Conservation (phyloP, 2,888 invertebrate species). For the Gasteruption jaculator region DNA sequence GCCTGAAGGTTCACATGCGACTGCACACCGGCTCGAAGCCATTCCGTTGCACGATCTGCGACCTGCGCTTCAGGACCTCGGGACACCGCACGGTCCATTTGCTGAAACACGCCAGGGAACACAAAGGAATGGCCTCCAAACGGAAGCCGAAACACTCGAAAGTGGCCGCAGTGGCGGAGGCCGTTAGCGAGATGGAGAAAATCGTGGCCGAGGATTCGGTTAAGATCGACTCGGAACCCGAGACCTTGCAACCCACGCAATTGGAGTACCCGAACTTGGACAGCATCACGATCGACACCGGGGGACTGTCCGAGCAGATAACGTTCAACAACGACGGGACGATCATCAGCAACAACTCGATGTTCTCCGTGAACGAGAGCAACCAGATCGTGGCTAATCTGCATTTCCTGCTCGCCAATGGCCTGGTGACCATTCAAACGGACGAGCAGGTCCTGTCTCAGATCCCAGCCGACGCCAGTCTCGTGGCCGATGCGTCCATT, state of each 20-base stretch:
- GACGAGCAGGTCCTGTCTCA: slow-evolving; percentile 41
- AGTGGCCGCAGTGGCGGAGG: slow-evolving; percentile 30
- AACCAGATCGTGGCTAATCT: slow-evolving; percentile 43
- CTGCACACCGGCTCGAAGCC: slow-evolving; percentile 63
- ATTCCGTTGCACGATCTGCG: slow-evolving; percentile 60
- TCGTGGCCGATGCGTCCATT: slow-evolving; percentile 10
- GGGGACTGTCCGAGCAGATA: slow-evolving; percentile 33
- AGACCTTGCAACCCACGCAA: slow-evolving; percentile 9
- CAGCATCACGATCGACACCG: slow-evolving; percentile 29
- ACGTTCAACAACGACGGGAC: slow-evolving; percentile 36
- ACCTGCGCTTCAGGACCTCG: slow-evolving; percentile 62
- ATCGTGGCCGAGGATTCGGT: slow-evolving; percentile 10
- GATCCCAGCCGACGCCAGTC: slow-evolving; percentile 4
- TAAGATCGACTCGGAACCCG: background rate
- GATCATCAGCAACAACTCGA: slow-evolving; percentile 47
- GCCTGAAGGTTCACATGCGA: slow-evolving; percentile 64
- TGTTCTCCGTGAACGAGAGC: slow-evolving; percentile 39
- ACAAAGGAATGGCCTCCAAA: slow-evolving; percentile 25
- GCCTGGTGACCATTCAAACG: slow-evolving; percentile 49
- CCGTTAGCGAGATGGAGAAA: slow-evolving; percentile 24
- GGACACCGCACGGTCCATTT: slow-evolving; percentile 65
- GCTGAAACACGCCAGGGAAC: slow-evolving; percentile 52
- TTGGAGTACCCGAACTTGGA: slow-evolving; percentile 29
- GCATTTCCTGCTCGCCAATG: slow-evolving; percentile 39
- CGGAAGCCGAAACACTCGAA: slow-evolving; percentile 30